Percentiles rank a stretch among this genome's conserved stretches.
phyloP scores from a whole-genome alignment of 2,113 vertebrate genomes.

The Podarcis cretensis region DNA sequence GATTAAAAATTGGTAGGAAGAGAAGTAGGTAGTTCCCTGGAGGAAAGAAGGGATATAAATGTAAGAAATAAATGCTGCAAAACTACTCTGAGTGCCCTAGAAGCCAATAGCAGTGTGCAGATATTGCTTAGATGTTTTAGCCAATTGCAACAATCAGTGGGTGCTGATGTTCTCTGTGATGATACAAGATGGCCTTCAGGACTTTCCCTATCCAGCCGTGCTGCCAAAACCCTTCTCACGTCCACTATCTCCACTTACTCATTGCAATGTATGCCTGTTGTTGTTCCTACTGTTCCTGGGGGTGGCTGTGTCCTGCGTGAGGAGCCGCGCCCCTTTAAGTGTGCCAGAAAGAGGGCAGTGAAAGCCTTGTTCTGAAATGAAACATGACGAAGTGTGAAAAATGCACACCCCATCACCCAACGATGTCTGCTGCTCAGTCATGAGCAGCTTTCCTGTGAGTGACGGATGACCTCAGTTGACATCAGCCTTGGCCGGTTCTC shows the following conservation, averaged over 20 bases:
- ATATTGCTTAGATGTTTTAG: neutral
- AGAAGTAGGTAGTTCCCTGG: too few relatives aligned
- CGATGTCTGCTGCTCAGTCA: fast-evolving
- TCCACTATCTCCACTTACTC: neutral
- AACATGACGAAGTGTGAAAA: neutral
- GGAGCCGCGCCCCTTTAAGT: fast-evolving
- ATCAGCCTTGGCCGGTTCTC: neutral
- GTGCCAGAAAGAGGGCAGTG: neutral
- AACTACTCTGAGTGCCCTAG: neutral
- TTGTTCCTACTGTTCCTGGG: too few relatives aligned
- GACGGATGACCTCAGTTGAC: conserved; percentile 7
- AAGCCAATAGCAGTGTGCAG: too few relatives aligned
- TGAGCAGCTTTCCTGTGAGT: neutral
- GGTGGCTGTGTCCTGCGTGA: neutral
- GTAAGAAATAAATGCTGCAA: too few relatives aligned
- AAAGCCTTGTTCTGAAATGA: too few relatives aligned
- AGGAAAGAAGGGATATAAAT: too few relatives aligned
- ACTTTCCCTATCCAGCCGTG: neutral
- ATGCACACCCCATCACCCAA: neutral
- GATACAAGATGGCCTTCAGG: neutral
- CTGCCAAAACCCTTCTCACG: neutral
- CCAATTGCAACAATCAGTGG: neutral
- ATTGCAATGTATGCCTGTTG: neutral
- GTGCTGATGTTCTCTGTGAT: neutral
- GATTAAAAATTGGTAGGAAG: too few relatives aligned